These are phyloP conservation scores for Drosophila pseudoobscura DNA, from an alignment of 1,140 invertebrate genomes.

Conservation along the genomic window DNA sequence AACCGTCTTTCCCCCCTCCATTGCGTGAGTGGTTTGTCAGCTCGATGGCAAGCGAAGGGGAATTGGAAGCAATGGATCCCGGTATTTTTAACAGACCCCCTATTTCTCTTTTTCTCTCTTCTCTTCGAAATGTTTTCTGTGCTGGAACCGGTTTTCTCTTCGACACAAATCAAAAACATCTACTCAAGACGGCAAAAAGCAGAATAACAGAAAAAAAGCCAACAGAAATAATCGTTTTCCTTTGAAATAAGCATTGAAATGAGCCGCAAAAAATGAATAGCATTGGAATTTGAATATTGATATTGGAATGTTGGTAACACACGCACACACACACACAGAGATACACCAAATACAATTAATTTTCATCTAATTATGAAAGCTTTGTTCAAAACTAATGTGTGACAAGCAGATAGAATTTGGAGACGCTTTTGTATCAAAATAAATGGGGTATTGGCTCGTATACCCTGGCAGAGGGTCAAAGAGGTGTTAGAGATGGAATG, in stretches of 20 bases:
- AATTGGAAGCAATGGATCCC: too few relatives aligned
- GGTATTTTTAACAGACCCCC: neutral
- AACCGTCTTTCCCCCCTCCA: too few relatives aligned
- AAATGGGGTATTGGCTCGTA: slow-evolving; percentile 24
- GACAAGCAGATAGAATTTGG: slow-evolving; percentile 31
- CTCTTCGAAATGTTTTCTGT: slow-evolving; percentile 48
- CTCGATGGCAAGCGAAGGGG: neutral
- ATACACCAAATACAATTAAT: slow-evolving; percentile 37
- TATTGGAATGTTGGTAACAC: slow-evolving; percentile 31
- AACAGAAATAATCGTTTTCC: slow-evolving; percentile 36
- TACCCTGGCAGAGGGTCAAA: neutral
- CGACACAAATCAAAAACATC: slow-evolving; percentile 1
- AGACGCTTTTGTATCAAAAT: slow-evolving; percentile 16
- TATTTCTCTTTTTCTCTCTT: slow-evolving; percentile 31
- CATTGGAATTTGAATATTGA: slow-evolving; percentile 48
- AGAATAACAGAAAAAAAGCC: slow-evolving; percentile 11
- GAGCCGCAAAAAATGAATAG: slow-evolving; percentile 46
- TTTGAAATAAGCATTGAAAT: slow-evolving; percentile 42
- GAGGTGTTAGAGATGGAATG: too few relatives aligned
- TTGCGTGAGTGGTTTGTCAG: neutral
- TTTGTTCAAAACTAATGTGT: slow-evolving; percentile 47
- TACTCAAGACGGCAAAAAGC: neutral
- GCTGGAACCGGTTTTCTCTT: slow-evolving; percentile 41
- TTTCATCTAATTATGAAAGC: slow-evolving; percentile 65
- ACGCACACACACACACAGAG: neutral